Evolutionary conservation across 1,140 invertebrate genomes (phyloP), one percentile per base, ranked within the genome.

Genomic region (Dinoponera quadriceps): DNA sequence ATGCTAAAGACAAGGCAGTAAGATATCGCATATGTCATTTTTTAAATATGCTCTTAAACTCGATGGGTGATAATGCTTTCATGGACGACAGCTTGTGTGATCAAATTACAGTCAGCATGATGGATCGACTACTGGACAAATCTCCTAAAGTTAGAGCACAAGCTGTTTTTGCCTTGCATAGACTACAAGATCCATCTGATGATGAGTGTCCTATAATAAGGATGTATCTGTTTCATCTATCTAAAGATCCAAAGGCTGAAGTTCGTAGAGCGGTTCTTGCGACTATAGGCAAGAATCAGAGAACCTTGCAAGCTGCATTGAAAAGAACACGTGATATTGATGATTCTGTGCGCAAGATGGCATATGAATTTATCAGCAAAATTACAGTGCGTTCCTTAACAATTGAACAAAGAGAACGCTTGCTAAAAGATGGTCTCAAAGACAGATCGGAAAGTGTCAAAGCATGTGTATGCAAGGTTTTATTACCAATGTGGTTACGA

Each of bases 101-200:
- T 84, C 95, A 95, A 81, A 96, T 98, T 48, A 95, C 96, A 59
- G 92, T 94, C 18, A 95, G 95, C 51, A 97, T 98, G 97, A 94
- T 96, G 11, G 95, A 96, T 33, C 91, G 97, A 49, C 93, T 97
- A 4, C 93, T 96, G 93, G 97, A 98, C 89, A 96, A 95, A 38
- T 95, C 96, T n/a, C 95, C 97, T 4, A 95, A 96, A 82, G 97
- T 98, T 0, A 94, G 98, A 55, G 96, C 96, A 51, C 96, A 98
- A 90, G 97, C 98, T 18, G 96, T 98, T 0, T 90, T 96, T 38
- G 97, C 97, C n/a, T 93, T 98, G 20, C 95, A 96, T 25, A 94
- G 97, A 54, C 94, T 98, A 3, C 98, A 98, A 93, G 96, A 97
- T 87, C 98, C 98, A 0, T 94, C 94, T 29, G 96, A 97, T 89